phyloP scores from a whole-genome alignment of 1,140 invertebrate species.

The Brachionus angularis region DNA sequence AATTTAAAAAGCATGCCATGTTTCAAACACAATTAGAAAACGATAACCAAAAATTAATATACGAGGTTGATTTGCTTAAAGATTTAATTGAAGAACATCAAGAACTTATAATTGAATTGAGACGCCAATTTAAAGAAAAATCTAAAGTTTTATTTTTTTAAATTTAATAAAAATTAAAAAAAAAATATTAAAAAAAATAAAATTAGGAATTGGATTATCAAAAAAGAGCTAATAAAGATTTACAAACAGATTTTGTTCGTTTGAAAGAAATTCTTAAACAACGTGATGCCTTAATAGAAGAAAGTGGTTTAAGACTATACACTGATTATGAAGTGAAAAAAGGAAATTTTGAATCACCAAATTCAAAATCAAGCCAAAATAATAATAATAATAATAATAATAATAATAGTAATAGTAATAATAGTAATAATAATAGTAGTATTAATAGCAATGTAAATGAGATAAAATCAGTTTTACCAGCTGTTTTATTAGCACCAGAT shows the following conservation, averaged over 20 bases:
- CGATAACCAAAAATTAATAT: conserved; percentile 41
- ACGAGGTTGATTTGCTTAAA: conserved; percentile 41
- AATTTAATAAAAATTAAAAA: neutral
- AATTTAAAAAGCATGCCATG: conserved; percentile 36
- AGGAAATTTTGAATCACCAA: no score
- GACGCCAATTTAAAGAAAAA: conserved; percentile 43
- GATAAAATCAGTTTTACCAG: conserved; percentile 28
- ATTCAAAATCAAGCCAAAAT: neutral
- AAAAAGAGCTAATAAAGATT: conserved; percentile 29
- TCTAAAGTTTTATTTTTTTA: neutral
- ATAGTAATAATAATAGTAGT: neutral
- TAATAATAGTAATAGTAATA: neutral
- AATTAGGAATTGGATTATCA: conserved; percentile 36
- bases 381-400: neutral
- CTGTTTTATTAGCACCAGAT: conserved; percentile 27
- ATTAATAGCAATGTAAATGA: neutral
- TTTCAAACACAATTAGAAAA: conserved; percentile 31
- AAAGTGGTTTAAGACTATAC: conserved; percentile 18
- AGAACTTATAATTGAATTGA: conserved; percentile 22
- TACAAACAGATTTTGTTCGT: conserved; percentile 34
- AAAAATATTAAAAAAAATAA: no score
- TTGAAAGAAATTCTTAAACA: conserved; percentile 39
- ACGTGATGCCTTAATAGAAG: conserved; percentile 29
- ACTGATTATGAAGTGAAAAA: conserved; percentile 41
- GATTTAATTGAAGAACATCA: conserved; percentile 43